Evolutionary conservation across 2,888 invertebrate species (phyloP), one percentile per base, ranked within the genome.

Genomic region (Dynastes hyllus): DNA sequence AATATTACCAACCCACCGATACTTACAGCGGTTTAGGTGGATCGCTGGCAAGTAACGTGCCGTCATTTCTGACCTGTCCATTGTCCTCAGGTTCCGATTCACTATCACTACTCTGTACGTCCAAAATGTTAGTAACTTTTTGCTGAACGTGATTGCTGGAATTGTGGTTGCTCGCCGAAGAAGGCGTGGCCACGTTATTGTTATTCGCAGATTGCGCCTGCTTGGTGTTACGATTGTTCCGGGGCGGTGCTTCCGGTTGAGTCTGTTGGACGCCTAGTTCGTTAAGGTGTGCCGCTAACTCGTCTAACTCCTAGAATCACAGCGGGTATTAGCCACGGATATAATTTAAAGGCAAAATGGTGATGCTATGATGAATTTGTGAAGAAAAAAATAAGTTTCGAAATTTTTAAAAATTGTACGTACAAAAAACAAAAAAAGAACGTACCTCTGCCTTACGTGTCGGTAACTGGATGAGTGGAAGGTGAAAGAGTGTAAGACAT

Each of bases 1-100:
- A 65, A 3, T n/a, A 9, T 29, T 67, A 16, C 40, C 50, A 32
- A 66, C 13, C 13, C 9, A 65, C 9, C 1, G 37, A 29, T 85
- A 94, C 96, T 95, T 91, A 96, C 97, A 98, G 94, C 85, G 98
- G 98, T 89, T 98, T 96, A 29, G 98, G 97, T 78, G 98, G 98
- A 91, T 98, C 98, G 86, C 98, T 98, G 81, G 98, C 98, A 77
- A 98, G 92, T 78, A 98, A 91, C 1, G 98, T 98, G 81, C 98
- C 98, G 89, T 98, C 98, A 86, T 97, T 97, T 83, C 96, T 92
- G 80, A 93, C 93, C 83, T 94, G 91, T 79, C 95, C 95, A 84
- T 94, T 94, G 86, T 95, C 95, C 85, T 95, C 95, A 53, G 95
- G 95, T 86, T 96, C 96, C 16, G 94, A 94, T 87, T 96, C 96